These are phyloP conservation scores for Crotalus helleri DNA, from an alignment of 2,113 vertebrate species.

Conservation along the genomic window DNA sequence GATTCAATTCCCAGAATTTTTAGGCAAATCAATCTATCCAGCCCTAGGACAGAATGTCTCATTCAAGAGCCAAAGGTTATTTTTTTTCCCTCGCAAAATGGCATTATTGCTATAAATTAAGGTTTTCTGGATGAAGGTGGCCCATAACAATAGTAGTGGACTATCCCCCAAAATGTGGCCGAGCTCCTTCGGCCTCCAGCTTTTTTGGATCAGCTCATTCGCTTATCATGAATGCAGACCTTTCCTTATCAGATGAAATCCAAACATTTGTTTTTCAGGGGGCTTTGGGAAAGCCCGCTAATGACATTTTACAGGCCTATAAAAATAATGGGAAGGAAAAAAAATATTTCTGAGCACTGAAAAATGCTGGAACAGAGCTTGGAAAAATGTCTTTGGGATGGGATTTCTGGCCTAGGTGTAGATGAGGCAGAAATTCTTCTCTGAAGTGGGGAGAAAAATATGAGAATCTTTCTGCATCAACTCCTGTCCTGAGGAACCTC, in stretches of 20 bases:
- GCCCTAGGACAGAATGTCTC: not conserved
- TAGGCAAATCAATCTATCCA: not conserved
- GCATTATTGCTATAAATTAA: not conserved
- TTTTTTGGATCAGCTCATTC: not conserved
- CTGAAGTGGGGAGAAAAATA: not conserved
- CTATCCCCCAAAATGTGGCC: not conserved
- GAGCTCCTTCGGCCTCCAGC: not conserved
- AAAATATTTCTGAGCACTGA: not conserved
- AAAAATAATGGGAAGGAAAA: not conserved
- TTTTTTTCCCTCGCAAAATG: not conserved
- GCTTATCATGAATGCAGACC: conserved; percentile 13
- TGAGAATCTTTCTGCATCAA: not conserved
- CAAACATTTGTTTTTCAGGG: not conserved
- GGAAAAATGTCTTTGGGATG: not conserved
- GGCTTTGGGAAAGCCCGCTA: not conserved
- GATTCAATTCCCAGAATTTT: not conserved
- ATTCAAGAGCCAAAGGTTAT: not conserved
- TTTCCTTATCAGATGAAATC: conserved; percentile 12
- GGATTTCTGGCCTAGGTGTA: not conserved
- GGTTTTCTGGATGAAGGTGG: not conserved
- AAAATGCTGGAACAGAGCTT: not conserved
- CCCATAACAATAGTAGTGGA: not conserved
- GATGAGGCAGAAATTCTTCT: not conserved
- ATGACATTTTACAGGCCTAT: not conserved
- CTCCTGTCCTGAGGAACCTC: not conserved